Conservation (phyloP, 2,113 vertebrate species). For the Rhagologus leucostigma region DNA sequence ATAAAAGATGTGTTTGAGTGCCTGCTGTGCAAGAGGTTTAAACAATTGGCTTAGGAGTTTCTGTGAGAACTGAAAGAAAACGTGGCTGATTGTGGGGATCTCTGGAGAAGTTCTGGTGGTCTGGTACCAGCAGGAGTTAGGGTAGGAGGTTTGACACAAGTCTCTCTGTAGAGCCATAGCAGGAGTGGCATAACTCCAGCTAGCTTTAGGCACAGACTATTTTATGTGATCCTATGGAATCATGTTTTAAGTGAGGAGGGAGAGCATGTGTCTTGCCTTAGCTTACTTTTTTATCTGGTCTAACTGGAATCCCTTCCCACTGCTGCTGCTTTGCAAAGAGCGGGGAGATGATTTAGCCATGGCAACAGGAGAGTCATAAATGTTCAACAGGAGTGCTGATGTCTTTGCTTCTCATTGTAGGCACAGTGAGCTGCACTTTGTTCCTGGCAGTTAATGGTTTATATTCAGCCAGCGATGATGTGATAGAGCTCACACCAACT, state of each 20-base stretch:
- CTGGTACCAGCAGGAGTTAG: neutral
- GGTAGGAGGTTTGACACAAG: neutral
- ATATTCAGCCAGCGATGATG: constrained; percentile 89
- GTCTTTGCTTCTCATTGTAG: constrained; percentile 62
- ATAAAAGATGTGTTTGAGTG: neutral
- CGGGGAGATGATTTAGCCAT: neutral
- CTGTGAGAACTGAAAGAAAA: neutral
- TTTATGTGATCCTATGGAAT: neutral
- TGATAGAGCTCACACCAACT: constrained; percentile 85
- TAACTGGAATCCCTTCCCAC: neutral
- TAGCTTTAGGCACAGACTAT: neutral
- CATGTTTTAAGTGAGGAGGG: neutral
- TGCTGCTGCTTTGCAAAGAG: neutral
- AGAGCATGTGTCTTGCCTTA: neutral
- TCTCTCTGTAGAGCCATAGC: neutral
- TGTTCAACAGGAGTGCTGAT: neutral
- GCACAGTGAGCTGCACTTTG: constrained; percentile 81
- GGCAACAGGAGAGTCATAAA: neutral
- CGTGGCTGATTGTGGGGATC: neutral
- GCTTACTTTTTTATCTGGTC: neutral
- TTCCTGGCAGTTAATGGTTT: constrained; percentile 79
- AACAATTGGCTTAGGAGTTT: neutral
- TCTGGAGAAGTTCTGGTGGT: neutral
- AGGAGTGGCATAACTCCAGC: neutral
- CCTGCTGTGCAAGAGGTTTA: neutral